A percentile compares a stretch with the other conserved stretches of the same genome.
Evolutionary conservation across 2,797 vertebrate genomes (phyloP).

Genomic region (Atherinosoma microstoma): DNA sequence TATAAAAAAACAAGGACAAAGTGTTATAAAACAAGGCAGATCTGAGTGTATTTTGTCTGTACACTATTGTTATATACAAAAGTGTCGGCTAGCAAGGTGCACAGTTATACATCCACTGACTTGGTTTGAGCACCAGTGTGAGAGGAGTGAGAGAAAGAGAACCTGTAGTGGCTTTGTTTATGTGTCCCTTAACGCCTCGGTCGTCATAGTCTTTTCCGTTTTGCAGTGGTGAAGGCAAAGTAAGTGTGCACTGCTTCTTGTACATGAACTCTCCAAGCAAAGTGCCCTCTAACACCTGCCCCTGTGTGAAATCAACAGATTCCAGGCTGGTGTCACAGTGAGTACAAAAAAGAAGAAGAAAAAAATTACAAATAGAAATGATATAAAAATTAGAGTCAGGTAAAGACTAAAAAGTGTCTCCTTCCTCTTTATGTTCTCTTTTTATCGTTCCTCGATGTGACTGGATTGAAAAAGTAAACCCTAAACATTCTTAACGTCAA

Average conservation of each 20-base stretch:
- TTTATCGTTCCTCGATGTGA: conserved; percentile 79
- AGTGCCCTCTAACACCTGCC: conserved; percentile 76
- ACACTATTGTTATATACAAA: conserved; percentile 95
- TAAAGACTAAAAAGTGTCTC: conserved; percentile 52
- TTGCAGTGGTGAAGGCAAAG: conserved; percentile 82
- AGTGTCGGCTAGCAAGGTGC: conserved; percentile 89
- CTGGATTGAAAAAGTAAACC: conserved; percentile 95
- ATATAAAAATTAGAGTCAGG: conserved; percentile 63
- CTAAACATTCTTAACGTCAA: conserved; percentile 99
- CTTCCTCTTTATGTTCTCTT: conserved; percentile 57
- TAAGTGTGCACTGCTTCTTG: conserved; percentile 72
- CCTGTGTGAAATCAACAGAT: conserved; percentile 64
- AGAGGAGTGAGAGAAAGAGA: conserved; percentile 77
- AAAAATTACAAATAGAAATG: conserved; percentile 69
- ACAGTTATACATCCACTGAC: conserved; percentile 90
- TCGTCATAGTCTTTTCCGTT: conserved; percentile 70
- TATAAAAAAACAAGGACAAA: conserved; percentile 79
- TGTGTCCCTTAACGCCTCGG: conserved; percentile 62
- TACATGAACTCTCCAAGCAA: conserved; percentile 77
- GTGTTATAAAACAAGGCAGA: conserved; percentile 94
- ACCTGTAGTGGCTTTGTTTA: conserved; percentile 77
- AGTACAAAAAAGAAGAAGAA: conserved; percentile 64
- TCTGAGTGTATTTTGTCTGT: conserved; percentile 87
- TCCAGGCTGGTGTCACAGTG: conserved; percentile 81
- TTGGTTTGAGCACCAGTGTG: conserved; percentile 94